phyloP scores from a whole-genome alignment of 1,140 invertebrate genomes.

The Drosophila mauritiana region DNA sequence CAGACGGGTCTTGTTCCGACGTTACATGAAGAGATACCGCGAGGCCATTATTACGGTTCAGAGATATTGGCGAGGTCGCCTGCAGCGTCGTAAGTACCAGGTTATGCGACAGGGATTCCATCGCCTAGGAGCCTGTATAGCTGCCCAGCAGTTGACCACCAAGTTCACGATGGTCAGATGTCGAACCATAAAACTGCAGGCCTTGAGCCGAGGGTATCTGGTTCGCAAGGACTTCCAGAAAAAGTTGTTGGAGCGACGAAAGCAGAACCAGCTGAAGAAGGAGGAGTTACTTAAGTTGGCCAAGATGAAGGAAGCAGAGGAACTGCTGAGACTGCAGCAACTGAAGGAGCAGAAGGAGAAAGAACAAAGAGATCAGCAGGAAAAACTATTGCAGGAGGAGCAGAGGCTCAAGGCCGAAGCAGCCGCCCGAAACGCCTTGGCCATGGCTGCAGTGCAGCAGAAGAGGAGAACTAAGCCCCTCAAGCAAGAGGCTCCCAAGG shows the following conservation, averaged over 20 bases:
- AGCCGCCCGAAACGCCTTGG: slow-evolving; percentile 41
- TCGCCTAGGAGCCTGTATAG: slow-evolving; percentile 93
- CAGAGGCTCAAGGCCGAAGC: slow-evolving; percentile 85
- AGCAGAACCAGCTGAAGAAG: slow-evolving; percentile 31
- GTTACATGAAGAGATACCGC: slow-evolving; percentile 88
- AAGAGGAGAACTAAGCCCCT: slow-evolving; percentile 18
- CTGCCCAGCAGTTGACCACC: slow-evolving; percentile 90
- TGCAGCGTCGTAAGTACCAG: slow-evolving; percentile 89
- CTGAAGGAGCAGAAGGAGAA: slow-evolving; percentile 31
- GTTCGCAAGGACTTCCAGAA: slow-evolving; percentile 85
- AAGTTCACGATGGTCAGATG: slow-evolving; percentile 90
- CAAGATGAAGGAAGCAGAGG: slow-evolving; percentile 33
- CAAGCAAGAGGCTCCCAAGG: slow-evolving; percentile 38
- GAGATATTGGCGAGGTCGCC: slow-evolving; percentile 91
- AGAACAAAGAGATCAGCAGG: slow-evolving; percentile 64
- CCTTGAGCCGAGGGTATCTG: slow-evolving; percentile 90
- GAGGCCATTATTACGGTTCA: slow-evolving; percentile 90
- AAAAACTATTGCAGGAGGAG: slow-evolving; percentile 38
- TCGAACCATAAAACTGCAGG: slow-evolving; percentile 89
- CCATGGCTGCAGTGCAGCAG: slow-evolving; percentile 67
- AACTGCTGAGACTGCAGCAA: slow-evolving; percentile 18
- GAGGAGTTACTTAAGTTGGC: slow-evolving; percentile 22
- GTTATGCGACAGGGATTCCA: slow-evolving; percentile 91
- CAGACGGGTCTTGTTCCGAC: slow-evolving; percentile 91
- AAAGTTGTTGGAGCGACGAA: slow-evolving; percentile 20